Evolutionary conservation across 1,140 invertebrate genomes (phyloP).

Genomic region (Apocrypta bakeri): DNA sequence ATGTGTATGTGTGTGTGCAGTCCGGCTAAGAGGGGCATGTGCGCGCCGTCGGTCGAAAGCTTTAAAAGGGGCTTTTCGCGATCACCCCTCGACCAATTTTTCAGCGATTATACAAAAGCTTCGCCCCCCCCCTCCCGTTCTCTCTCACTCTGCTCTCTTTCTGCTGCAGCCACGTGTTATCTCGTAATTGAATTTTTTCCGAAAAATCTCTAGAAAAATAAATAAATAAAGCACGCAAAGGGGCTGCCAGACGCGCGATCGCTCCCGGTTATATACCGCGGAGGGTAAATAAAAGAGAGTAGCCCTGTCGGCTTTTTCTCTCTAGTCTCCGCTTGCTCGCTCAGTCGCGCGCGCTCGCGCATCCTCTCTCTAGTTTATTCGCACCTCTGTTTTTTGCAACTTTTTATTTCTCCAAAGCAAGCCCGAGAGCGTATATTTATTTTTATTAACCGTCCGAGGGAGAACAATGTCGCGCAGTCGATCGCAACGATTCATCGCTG

Average conservation of each 20-base stretch:
- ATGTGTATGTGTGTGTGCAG: not conserved
- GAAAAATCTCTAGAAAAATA: constrained; percentile 23
- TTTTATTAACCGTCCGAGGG: not conserved
- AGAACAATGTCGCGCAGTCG: not conserved
- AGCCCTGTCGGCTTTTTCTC: not conserved
- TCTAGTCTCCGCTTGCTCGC: not conserved
- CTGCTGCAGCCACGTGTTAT: constrained; percentile 1
- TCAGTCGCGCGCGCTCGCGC: not conserved
- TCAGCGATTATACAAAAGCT: constrained; percentile 32
- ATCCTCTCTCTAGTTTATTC: not conserved
- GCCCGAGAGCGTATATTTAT: constrained; percentile 24
- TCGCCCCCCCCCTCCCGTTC: not conserved
- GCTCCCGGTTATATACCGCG: constrained; percentile 2
- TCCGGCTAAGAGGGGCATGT: constrained; percentile 10
- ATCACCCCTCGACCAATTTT: constrained; percentile 29
- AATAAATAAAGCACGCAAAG: constrained; percentile 23
- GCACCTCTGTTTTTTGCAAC: not conserved
- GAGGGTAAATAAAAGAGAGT: not conserved
- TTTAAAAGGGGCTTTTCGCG: constrained; percentile 34
- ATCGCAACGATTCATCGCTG: too few species aligned
- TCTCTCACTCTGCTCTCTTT: too few species aligned
- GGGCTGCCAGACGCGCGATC: not conserved
- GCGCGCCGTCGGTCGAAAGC: constrained; percentile 22
- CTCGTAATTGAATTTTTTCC: constrained; percentile 33
- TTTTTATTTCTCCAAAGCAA: not conserved